A percentile compares a stretch with the other conserved stretches of the same genome.
These are phyloP conservation scores for Microtus oregoni DNA, from an alignment of 2,113 vertebrate species.

Conservation along the genomic window DNA sequence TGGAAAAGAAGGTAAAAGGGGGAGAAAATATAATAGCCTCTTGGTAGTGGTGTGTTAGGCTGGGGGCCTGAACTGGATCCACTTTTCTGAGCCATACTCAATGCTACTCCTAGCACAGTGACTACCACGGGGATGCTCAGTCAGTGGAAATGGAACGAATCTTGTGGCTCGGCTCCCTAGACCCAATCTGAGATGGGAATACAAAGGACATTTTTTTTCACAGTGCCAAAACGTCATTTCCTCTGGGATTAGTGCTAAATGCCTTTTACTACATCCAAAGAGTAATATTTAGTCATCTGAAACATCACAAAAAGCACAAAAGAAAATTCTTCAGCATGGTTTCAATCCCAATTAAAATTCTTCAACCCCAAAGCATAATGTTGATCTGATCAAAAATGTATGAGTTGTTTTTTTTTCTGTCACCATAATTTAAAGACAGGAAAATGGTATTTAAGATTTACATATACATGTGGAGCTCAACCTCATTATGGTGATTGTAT, in stretches of 20 bases:
- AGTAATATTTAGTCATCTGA: conserved; percentile 44
- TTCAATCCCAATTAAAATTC: conserved; percentile 71
- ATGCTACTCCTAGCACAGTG: too few species aligned
- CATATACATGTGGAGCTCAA: conserved; percentile 73
- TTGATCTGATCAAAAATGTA: conserved; percentile 79
- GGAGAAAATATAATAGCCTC: background rate
- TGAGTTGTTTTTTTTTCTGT: conserved; percentile 72
- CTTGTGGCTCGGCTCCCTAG: background rate
- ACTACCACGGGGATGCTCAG: background rate
- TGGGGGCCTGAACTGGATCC: background rate
- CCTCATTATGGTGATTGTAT: conserved; percentile 78
- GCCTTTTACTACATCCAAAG: conserved; percentile 50
- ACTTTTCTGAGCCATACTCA: background rate
- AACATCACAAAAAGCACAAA: conserved; percentile 61
- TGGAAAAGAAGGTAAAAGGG: background rate
- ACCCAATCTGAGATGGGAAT: conserved; percentile 24
- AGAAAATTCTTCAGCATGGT: conserved; percentile 29
- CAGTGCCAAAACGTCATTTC: conserved; percentile 43
- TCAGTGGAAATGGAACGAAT: background rate
- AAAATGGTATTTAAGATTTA: conserved; percentile 79
- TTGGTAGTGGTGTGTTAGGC: background rate
- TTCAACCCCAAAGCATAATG: conserved; percentile 59
- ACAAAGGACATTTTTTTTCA: background rate
- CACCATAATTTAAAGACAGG: conserved; percentile 72
- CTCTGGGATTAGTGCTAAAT: conserved; percentile 35